Base-by-base conservation (phyloP, 2,113 vertebrate genomes). In the Saimiri boliviensis region DNA sequence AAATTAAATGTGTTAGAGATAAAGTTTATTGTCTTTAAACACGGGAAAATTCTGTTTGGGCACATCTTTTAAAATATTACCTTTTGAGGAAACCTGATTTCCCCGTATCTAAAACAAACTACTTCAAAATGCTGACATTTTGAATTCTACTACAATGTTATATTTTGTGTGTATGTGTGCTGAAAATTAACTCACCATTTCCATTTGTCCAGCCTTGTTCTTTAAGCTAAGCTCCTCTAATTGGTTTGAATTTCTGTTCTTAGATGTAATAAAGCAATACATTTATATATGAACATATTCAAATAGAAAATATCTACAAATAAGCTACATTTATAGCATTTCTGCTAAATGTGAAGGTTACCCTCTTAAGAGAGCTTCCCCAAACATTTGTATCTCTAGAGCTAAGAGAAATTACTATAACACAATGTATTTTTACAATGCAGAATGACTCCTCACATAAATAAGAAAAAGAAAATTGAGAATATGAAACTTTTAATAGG, bases 1-100 rank as follows among this genome's bases (percentile, higher is more conserved):
- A 70, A 97, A 96, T 94, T 95, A 91, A 96, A 77, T 68, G 21
- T 93, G 11, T 91, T 96, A 30, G 82, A 70, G 79, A 70, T 77
- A 93, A 97, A 95, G n/a, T 73, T 97, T 90, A 96, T 74, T 95
- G n/a, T 95, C 73, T 93, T 90, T 85, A 66, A 96, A 95, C 45
- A 84, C 32, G 76, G 45, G 60, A 87, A 91, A 91, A 83, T 89
- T 87, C 25, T 97, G 52, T 87, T 96, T 93, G 45, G 42, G 27
- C 58, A 95, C 3, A 77, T 80, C 49, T 90, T 92, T 95, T 89
- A 93, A 96, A 92, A 96, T 71, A 89, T 23, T 81, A 58, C 30
- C 25, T 94, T 77, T 93, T 91, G 19, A 94, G 47, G 10, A 93
- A 95, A 42, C 68, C 25, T 79, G 17, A 83, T 40, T 94, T 97